Evolutionary conservation across 2,797 vertebrate genomes (phyloP), one percentile per base, ranked within the genome.

Genomic region (Poecilia gillii): DNA sequence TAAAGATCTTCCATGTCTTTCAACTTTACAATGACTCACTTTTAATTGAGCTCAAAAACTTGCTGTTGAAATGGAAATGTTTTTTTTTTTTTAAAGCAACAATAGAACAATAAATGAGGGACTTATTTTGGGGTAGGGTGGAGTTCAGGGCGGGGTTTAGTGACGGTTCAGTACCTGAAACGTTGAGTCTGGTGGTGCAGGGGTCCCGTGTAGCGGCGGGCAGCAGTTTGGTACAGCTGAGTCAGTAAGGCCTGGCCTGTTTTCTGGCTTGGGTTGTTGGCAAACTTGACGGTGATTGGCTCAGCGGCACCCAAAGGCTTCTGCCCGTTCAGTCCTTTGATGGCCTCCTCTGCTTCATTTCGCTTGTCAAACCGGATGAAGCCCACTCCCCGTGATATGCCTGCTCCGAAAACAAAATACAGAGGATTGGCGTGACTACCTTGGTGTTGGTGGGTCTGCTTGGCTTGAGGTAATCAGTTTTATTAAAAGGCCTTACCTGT

Each of bases 351-450:
- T 0, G 98, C 98, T 91, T 99, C 98, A 74, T 98, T 98, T 68
- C 98, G 96, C 92, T 99, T 99, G 96, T 99, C 98, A 57, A 99
- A 99, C 89, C 98, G 97, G 93, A 99, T 99, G 95, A 99, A 99
- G 1, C 98, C 98, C 89, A 99, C 98, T 62, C 98, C 98, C 88
- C 98, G 96, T 68, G 98, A 99, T 94, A 98, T 97, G 68, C 98
- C 98, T 98, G 96, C 78, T 88, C 73, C 87, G 77, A 85, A 6
- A 46, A 31, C 68, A 72, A 81, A 88, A 93, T 74, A 94, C 91
- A 90, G 81, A 85, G 92, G 81, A 81, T 62, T 62, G 89, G 93
- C 89, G 88, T 96, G 92, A 95, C 84, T 90, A 94, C 88, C 90
- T 91, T 91, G 84, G 84, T 82, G 74, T 87, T 80, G 31, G 72